A percentile compares a stretch with the other conserved stretches of the same genome.
These are phyloP conservation scores for Galerucella nymphaeae DNA, from an alignment of 2,888 invertebrate species.

Conservation along the genomic window DNA sequence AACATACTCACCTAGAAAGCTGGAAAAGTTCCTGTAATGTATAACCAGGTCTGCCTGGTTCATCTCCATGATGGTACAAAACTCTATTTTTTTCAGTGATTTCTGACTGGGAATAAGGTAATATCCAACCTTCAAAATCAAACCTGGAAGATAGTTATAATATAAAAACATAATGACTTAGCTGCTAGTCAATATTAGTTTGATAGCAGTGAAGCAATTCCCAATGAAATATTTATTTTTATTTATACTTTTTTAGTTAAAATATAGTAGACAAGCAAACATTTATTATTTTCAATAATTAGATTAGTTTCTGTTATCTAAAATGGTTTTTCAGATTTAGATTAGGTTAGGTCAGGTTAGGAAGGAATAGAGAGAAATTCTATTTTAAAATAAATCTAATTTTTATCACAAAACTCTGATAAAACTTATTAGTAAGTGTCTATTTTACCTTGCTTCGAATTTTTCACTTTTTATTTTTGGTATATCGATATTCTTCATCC, in stretches of 20 bases:
- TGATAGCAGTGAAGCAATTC: background rate
- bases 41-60: slow-evolving; percentile 91
- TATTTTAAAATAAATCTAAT: too few species aligned
- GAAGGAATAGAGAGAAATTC: too few species aligned
- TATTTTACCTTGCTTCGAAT: slow-evolving; percentile 75
- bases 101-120: slow-evolving; percentile 77
- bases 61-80: slow-evolving; percentile 93
- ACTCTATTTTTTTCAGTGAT: slow-evolving; percentile 72
- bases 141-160: slow-evolving; percentile 67
- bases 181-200: background rate
- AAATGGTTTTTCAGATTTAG: too few species aligned
- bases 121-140: slow-evolving; percentile 82
- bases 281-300: too few species aligned
- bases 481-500: slow-evolving; percentile 82
- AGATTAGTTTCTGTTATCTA: too few species aligned
- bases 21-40: slow-evolving; percentile 89
- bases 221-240: too few species aligned
- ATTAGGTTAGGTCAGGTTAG: too few species aligned
- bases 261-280: too few species aligned
- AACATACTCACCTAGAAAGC: slow-evolving; percentile 68
- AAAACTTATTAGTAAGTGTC: background rate
- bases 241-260: too few species aligned
- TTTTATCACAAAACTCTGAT: background rate
- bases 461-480: slow-evolving; percentile 69
- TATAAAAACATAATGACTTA: background rate